Evolutionary conservation across 2,797 vertebrate genomes (phyloP).

Genomic region (Cirrhinus mrigala): DNA sequence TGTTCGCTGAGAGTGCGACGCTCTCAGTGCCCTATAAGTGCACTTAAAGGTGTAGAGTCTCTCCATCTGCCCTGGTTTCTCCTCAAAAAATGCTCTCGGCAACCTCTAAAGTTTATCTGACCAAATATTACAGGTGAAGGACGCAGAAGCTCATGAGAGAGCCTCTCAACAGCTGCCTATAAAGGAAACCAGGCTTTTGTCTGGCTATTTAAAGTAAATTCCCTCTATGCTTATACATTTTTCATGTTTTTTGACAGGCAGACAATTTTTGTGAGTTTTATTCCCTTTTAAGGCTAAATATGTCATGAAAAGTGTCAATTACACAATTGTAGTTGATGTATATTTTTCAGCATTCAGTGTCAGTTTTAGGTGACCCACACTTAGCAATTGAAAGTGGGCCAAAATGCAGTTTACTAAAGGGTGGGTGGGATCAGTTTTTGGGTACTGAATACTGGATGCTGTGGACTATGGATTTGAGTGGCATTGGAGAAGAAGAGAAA

Average conservation of each 20-base stretch:
- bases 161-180: neutral
- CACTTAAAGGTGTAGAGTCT: conserved; percentile 23
- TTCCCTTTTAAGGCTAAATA: neutral
- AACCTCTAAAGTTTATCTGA: conserved; percentile 4
- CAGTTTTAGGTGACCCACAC: neutral
- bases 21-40: conserved; percentile 10
- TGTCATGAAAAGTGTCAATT: neutral
- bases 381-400: neutral
- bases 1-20: neutral
- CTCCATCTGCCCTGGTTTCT: conserved; percentile 17
- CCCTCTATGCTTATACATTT: neutral
- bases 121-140: conserved; percentile 28
- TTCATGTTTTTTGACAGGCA: conserved; percentile 10
- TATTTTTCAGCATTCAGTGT: neutral
- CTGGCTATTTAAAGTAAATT: conserved; percentile 1
- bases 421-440: neutral
- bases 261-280: neutral
- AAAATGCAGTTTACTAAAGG: neutral
- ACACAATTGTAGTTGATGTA: neutral
- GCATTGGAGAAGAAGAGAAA: neutral
- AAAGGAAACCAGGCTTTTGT: neutral
- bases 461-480: neutral
- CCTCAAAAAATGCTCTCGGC: neutral
- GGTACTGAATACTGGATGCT: neutral
- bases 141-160: neutral